Evolutionary conservation across 1,140 invertebrate genomes (phyloP), one percentile per base, ranked within the genome.

Genomic region (Zaprionus taronus): DNA sequence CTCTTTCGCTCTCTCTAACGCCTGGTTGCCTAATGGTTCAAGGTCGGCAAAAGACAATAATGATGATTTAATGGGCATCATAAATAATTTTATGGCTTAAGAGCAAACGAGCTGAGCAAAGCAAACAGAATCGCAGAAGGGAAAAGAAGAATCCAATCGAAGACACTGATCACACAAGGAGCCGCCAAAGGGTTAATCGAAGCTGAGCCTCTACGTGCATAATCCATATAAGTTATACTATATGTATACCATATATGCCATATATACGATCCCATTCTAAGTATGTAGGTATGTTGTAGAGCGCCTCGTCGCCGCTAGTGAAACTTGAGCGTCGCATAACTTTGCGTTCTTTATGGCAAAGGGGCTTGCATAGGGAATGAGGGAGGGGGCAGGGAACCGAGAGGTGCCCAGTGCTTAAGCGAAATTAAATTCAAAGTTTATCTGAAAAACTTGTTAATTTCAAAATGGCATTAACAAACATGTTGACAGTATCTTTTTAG

Each of bases 51-150:
- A 47, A 47, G 72, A 90, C 79, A 86, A 91, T 91, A 90, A 87
- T 91, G 81, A 91, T 91, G 90, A 91, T 91, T 91, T 91, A 91
- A 91, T 91, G 77, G 79, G 90, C 63, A 70, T 78, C 90, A 84
- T 91, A 91, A 90, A 91, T 81, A 90, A 81, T 77, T 91, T 91
- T 87, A 91, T 91, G 91, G 64, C 79, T 76, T 84, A 2, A 24
- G 20, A 51, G 66, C 34, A 44, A 71, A n/a, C 67, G 62, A 80
- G 66, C 66, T 49, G 24, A 53, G 24, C 14, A 49, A 22, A 72
- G 44, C 34, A 66, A 72, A 4, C n/a, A 24, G 49, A 65, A 55
- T 41, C 58, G 15, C 15, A 4, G 5, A 41, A n/a, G n/a, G 17
- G 6, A 9, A 49, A 38, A 47, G n/a, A 15, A 24, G 44, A 26